Percentiles rank a stretch among this genome's conserved stretches.
These are phyloP conservation scores for Campylorhamphus procurvoides DNA, from an alignment of 2,113 vertebrate species.

Conservation along the genomic window DNA sequence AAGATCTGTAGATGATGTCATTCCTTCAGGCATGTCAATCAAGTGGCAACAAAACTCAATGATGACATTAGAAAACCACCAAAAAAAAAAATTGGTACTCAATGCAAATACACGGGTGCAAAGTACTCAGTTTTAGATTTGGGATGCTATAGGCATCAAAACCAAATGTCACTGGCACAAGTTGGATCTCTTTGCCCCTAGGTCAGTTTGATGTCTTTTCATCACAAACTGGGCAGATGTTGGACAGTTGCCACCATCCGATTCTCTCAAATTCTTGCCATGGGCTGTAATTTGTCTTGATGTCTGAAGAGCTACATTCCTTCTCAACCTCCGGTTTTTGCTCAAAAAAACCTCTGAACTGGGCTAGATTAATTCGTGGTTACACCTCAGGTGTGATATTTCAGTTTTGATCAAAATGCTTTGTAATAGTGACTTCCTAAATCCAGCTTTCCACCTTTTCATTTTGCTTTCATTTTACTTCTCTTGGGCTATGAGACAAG, in stretches of 20 bases:
- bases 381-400: not conserved
- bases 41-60: not conserved
- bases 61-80: not conserved
- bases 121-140: not conserved
- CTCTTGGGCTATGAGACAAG: rapidly evolving
- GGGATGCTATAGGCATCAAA: not conserved
- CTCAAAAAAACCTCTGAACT: not conserved
- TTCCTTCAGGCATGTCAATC: not conserved
- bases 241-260: not conserved
- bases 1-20: not conserved
- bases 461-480: not conserved
- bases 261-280: not conserved
- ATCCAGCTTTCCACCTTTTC: not conserved
- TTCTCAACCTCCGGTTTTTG: not conserved
- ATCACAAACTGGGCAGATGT: not conserved
- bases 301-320: not conserved
- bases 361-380: not conserved
- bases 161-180: not conserved
- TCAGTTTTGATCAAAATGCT: not conserved
- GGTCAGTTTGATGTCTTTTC: not conserved
- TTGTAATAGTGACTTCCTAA: not conserved
- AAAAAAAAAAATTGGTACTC: rapidly evolving
- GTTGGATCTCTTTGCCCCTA: rapidly evolving
- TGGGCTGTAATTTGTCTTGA: not conserved
- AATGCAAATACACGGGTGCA: not conserved